Evolutionary conservation across 2,113 vertebrate species (phyloP), one percentile per base, ranked within the genome.

Genomic region (Carassius auratus): DNA sequence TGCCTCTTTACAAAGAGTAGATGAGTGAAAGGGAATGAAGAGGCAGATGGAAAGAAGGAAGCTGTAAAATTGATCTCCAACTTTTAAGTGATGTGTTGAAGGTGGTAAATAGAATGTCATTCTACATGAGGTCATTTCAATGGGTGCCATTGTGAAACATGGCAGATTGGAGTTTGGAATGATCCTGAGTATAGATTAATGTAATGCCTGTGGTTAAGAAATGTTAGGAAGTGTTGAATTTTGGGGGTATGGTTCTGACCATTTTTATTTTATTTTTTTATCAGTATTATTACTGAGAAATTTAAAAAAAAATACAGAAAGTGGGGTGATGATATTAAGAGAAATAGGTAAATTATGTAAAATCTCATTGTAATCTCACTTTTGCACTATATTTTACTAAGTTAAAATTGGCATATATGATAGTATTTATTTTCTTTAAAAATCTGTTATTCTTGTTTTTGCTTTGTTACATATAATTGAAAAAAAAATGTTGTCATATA

Each of bases 1-100:
- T 90, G 81, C 90, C 81, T 88, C 89, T 91, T 92, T 91, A 90
- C 88, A 77, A 59, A 83, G 61, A 81, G 84, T 76, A 71, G 62
- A 88, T 89, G 89, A 88, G 64, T 79, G 64, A 83, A 77, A 19
- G 61, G 76, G 23, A n/a, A 23, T 23, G 64, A 64, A 59, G 17
- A 36, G 50, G 52, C 52, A 26, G 81, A 87, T 50, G 64, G 81
- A 42, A 52, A 81, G 78, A 19, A 76, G 66, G 76, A 45, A 62
- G 57, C 57, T 84, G 48, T 84, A 83, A 88, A 88, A 85, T 78
- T 64, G 64, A 86, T 83, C 81, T 59, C 50, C 50, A 85, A 64
- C 84, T 83, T 83, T 82, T n/a, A 68, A 77, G 38, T 57, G 36
- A 82, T 82, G 84, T 64, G 71, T 83, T 81, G 52, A 66, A 38